phyloP scores from a whole-genome alignment of 2,797 vertebrate genomes.

The Coregonus suidteri region DNA sequence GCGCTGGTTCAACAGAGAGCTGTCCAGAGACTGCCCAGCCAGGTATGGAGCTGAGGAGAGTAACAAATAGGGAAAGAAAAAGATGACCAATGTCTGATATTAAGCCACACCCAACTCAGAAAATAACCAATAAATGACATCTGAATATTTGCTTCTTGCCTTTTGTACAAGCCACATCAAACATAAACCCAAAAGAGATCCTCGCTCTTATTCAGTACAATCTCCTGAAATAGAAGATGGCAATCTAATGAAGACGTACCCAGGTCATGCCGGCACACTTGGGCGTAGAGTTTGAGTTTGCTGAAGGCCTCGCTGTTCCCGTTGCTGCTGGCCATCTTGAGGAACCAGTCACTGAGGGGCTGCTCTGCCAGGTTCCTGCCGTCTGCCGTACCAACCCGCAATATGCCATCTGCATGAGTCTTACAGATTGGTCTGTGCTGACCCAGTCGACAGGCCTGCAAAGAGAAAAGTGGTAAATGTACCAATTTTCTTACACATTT shows the following conservation, averaged over 20 bases:
- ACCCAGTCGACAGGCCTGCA: conserved; percentile 93
- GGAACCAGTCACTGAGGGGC: conserved; percentile 95
- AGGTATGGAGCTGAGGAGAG: conserved; percentile 87
- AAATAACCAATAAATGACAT: too few relatives aligned
- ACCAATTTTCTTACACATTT: background rate
- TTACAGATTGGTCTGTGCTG: conserved; percentile 97
- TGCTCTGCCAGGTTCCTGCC: conserved; percentile 89
- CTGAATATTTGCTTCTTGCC: background rate
- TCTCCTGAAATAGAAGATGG: background rate
- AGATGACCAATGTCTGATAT: conserved; percentile 10
- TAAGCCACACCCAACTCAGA: background rate
- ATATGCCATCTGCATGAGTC: conserved; percentile 89
- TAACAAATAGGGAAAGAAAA: conserved; percentile 16
- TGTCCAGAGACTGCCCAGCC: conserved; percentile 92
- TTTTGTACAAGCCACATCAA: background rate
- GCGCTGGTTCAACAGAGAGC: conserved; percentile 90
- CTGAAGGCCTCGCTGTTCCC: conserved; percentile 90
- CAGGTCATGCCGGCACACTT: conserved; percentile 96
- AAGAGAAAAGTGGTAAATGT: background rate
- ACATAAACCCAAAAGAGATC: too few relatives aligned
- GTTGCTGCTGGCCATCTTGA: conserved; percentile 84
- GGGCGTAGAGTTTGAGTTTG: conserved; percentile 95
- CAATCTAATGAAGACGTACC: conserved; percentile 73
- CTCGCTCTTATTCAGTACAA: background rate
- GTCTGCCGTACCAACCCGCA: conserved; percentile 87